Base-by-base conservation (phyloP, 2,113 vertebrate species). In the Helogale parvula region DNA sequence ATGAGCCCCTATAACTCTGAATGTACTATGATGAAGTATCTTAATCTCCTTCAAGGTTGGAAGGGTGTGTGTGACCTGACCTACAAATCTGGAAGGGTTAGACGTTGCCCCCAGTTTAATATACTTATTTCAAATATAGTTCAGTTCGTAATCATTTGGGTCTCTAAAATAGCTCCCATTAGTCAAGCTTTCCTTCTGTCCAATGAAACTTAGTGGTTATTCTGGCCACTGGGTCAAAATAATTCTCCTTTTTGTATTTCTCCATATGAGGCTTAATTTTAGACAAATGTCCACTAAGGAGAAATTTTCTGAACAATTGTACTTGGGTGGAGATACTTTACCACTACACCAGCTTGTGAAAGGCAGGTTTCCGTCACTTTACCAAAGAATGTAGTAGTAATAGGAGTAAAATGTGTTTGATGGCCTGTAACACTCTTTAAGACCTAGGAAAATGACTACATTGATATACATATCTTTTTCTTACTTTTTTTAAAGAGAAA, bases 231-330 rank as follows among this genome's bases (percentile, higher is more conserved):
- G 10, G 19, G 27, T 89, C 35, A 92, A 86, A 92, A 14, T 92
- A 6, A 71, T 77, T 52, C 8, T 83, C 29, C 12, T 77, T 54
- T 96, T 79, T n/a, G 27, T 68, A 68, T 71, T 82, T 38, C 4
- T 35, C 27, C 35, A 27, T 79, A 76, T 68, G 63, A 90, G 23
- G 13, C 31, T 83, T 94, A 54, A 95, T 94, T 74, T 93, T 93
- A 65, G 50, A 63, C 38, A 83, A 88, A 76, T 13, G 11, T 7
- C 13, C 15, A 17, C 6, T 3, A 83, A 33, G 29, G 38, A 15
- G 35, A 89, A 87, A 10, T 65, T 87, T 84, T 80, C 35, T 94
- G 38, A 69, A 69, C 60, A 88, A 25, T 14, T 66, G 10, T 72
- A 21, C 23, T 31, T 86, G 31, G 2, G 50, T 89, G 29, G 21